Evolutionary conservation across 2,888 invertebrate genomes (phyloP).

Genomic region (Ormyrus thymus): DNA sequence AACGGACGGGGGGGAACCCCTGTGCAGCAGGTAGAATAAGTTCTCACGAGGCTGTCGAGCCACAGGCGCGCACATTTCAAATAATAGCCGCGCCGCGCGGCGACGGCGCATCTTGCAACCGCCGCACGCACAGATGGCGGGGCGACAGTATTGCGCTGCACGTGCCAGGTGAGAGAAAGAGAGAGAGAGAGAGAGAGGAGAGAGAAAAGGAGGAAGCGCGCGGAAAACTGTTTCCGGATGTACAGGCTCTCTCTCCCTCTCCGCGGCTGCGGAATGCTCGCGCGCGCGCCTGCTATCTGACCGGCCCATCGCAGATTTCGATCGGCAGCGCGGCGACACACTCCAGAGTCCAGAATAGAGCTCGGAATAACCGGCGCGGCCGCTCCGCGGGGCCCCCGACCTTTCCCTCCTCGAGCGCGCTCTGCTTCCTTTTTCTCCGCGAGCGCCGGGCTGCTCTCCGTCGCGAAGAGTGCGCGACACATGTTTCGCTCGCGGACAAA

Average conservation of each 20-base stretch:
- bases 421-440: not conserved
- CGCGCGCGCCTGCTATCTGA: constrained; percentile 2
- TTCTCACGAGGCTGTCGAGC: constrained; percentile 60
- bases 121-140: constrained; percentile 49
- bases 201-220: constrained; percentile 2
- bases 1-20: not conserved
- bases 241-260: not conserved
- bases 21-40: constrained; percentile 60
- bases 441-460: not conserved
- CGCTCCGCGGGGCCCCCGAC: constrained; percentile 17
- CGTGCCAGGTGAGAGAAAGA: constrained; percentile 35
- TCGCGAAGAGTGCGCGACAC: constrained; percentile 40
- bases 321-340: constrained; percentile 9
- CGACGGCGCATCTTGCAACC: constrained; percentile 45
- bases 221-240: constrained; percentile 35
- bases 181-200: not conserved
- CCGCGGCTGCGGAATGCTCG: not conserved
- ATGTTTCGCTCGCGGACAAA: constrained; percentile 33
- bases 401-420: constrained; percentile 7
- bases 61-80: constrained; percentile 9
- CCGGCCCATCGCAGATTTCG: constrained; percentile 23
- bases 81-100: constrained; percentile 15
- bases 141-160: not conserved
- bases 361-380: constrained; percentile 17
- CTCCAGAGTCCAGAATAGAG: not conserved